phyloP scores from a whole-genome alignment of 2,888 invertebrate species.

The Mechanitis mazaeus region DNA sequence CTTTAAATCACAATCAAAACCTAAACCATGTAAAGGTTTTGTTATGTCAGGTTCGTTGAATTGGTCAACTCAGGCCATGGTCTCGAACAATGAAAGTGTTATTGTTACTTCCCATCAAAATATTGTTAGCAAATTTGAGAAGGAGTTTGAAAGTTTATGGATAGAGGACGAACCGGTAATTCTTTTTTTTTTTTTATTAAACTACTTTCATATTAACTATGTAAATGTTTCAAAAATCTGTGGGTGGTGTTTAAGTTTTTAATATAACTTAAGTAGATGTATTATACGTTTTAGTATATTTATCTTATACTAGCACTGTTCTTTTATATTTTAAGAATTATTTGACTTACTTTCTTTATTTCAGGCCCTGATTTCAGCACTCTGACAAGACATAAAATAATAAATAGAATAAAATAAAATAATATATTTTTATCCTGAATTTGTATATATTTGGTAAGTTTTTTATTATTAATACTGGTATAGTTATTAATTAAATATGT shows the following conservation, averaged over 20 bases:
- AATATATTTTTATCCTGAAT: no score
- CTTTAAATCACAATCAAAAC: slow-evolving; percentile 40
- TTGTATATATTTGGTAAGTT: no score
- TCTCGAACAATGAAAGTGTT: slow-evolving; percentile 83
- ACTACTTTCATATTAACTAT: slow-evolving; percentile 3
- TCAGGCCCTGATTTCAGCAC: slow-evolving; percentile 41
- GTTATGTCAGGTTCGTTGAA: slow-evolving; percentile 85
- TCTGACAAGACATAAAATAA: slow-evolving; percentile 24
- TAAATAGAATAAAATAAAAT: background rate
- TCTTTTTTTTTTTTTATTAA: no score
- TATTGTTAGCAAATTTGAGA: slow-evolving; percentile 73
- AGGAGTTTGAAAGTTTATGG: slow-evolving; percentile 81
- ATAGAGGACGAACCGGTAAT: slow-evolving; percentile 62
- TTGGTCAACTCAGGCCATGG: slow-evolving; percentile 84
- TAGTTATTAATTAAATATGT: no score
- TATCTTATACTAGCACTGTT: background rate
- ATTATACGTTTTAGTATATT: no score
- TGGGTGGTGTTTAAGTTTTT: no score
- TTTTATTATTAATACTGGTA: no score
- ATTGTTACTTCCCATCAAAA: slow-evolving; percentile 77
- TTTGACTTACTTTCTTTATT: slow-evolving; percentile 28
- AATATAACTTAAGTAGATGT: no score
- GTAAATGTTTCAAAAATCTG: background rate
- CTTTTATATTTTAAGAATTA: no score
- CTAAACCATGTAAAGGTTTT: slow-evolving; percentile 55